A percentile compares a stretch with the other conserved stretches of the same genome.
Evolutionary conservation across 2,113 vertebrate species (phyloP).

Genomic region (Amphiprion percula): DNA sequence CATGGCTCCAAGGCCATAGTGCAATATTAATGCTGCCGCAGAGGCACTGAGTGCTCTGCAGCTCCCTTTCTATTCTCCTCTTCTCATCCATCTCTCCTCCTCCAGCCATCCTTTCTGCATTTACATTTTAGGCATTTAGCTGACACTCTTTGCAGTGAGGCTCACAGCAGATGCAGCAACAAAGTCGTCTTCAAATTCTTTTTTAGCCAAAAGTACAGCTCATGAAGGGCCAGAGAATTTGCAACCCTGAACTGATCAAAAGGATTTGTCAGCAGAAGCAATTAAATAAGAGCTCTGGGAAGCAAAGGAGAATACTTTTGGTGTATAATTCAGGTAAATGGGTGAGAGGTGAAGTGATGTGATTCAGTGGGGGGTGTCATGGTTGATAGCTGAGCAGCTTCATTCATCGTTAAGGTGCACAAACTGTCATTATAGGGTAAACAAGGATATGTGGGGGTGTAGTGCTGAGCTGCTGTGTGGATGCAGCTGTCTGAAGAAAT

Average conservation of each 20-base stretch:
- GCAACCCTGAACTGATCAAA: too few species aligned
- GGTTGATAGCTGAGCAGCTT: background rate
- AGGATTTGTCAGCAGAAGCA: too few species aligned
- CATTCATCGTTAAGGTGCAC: background rate
- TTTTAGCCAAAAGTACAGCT: background rate
- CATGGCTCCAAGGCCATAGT: conserved; percentile 67
- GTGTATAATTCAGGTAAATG: background rate
- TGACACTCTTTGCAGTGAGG: background rate
- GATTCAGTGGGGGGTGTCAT: background rate
- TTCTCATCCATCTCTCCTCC: background rate
- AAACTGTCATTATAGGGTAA: too few species aligned
- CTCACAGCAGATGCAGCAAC: background rate
- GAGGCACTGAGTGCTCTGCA: conserved; percentile 55
- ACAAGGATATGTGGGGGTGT: too few species aligned
- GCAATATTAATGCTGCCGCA: conserved; percentile 80
- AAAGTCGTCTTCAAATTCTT: background rate
- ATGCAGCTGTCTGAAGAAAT: too few species aligned
- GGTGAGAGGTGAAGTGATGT: background rate
- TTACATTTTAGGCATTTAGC: conserved; percentile 3
- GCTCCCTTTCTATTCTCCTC: conserved; percentile 18
- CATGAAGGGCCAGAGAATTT: background rate
- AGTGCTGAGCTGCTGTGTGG: too few species aligned
- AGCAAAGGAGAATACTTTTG: background rate
- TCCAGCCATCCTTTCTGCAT: conserved; percentile 1
- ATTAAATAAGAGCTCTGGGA: background rate